These are phyloP conservation scores for Falco peregrinus DNA, from an alignment of 2,797 vertebrate genomes.

Conservation along the genomic window DNA sequence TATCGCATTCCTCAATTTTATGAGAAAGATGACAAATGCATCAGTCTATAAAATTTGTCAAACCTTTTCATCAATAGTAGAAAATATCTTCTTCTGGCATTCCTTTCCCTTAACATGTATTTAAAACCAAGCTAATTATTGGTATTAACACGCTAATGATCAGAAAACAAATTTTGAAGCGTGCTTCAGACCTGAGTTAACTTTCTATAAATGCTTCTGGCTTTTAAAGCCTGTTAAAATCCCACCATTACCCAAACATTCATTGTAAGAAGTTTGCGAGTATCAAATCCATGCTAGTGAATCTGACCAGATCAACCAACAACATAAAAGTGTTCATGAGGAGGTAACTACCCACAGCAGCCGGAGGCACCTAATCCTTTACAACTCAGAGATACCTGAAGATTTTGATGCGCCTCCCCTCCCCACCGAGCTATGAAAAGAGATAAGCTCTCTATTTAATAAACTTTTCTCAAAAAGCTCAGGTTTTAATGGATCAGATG, in stretches of 20 bases:
- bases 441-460: background rate
- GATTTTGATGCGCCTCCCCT: background rate
- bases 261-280: background rate
- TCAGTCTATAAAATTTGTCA: background rate
- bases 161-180: background rate
- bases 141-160: background rate
- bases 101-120: background rate
- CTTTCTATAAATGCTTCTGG: background rate
- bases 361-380: background rate
- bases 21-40: background rate
- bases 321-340: background rate
- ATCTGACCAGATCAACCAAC: background rate
- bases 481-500: background rate
- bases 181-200: background rate
- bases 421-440: background rate
- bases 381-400: background rate
- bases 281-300: background rate
- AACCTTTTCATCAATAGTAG: background rate
- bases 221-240: background rate
- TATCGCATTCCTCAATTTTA: background rate
- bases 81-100: background rate
- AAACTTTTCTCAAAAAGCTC: background rate
- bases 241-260: background rate
- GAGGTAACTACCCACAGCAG: background rate
- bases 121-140: background rate